Conservation (phyloP, 2,888 invertebrate genomes). For the Stegophylla sp. region DNA sequence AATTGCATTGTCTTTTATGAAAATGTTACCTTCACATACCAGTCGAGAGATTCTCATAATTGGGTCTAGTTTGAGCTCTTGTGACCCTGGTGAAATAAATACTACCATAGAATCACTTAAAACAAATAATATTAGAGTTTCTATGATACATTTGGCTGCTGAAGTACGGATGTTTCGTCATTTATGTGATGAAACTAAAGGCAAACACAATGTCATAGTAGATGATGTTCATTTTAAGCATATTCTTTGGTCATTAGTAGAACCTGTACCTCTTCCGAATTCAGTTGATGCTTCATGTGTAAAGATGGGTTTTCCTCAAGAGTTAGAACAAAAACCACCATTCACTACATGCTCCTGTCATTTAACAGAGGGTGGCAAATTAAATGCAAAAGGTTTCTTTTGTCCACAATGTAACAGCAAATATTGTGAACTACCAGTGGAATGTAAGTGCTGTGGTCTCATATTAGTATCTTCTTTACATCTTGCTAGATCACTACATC, state of each 20-base stretch:
- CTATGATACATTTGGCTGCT: conserved; percentile 93
- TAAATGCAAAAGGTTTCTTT: conserved; percentile 80
- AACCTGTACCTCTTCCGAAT: conserved; percentile 77
- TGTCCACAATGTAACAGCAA: conserved; percentile 95
- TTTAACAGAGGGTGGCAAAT: conserved; percentile 73
- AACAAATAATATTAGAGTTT: conserved; percentile 84
- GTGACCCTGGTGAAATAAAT: conserved; percentile 93
- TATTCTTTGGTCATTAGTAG: conserved; percentile 72
- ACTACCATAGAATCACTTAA: conserved; percentile 81
- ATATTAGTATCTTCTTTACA: conserved; percentile 98
- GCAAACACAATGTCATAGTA: conserved; percentile 84
- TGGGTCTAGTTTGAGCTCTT: conserved; percentile 92
- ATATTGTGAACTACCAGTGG: conserved; percentile 97
- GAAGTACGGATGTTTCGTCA: conserved; percentile 91
- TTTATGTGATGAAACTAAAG: conserved; percentile 84
- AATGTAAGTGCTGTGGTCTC: conserved; percentile 93
- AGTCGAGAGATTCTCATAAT: conserved; percentile 92
- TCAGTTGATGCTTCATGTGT: conserved; percentile 79
- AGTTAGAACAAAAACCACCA: conserved; percentile 71
- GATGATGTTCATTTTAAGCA: conserved; percentile 79
- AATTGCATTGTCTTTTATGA: conserved; percentile 81
- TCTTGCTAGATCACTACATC: conserved; percentile 95
- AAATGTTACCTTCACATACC: conserved; percentile 90
- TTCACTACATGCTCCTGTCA: conserved; percentile 87
- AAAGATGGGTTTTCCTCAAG: conserved; percentile 97